These are phyloP conservation scores for Hydrotaea cyrtoneurina DNA, from an alignment of 2,888 invertebrate genomes.

Conservation along the genomic window DNA sequence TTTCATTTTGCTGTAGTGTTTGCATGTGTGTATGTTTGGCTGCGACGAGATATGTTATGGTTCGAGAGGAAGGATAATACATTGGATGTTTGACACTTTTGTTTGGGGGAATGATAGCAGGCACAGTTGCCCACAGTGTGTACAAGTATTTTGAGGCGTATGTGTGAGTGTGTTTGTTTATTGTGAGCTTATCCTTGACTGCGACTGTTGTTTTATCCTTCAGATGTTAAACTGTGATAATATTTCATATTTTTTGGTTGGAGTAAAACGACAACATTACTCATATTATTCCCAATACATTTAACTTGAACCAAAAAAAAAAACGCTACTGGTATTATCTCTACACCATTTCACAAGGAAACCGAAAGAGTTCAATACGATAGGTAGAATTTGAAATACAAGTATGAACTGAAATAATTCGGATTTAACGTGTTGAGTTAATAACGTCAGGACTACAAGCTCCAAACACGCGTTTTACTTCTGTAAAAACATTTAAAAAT, in stretches of 20 bases:
- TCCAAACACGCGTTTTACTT: too few relatives aligned
- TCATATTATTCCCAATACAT: conserved; percentile 38
- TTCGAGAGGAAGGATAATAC: too few relatives aligned
- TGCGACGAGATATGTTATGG: not conserved
- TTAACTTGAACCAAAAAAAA: conserved; percentile 21
- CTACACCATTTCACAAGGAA: not conserved
- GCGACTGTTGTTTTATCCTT: not conserved
- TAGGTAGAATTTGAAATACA: too few relatives aligned
- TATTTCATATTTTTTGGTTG: conserved; percentile 17
- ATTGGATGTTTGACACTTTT: not conserved
- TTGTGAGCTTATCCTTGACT: not conserved
- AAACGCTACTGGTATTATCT: not conserved
- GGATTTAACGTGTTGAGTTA: too few relatives aligned
- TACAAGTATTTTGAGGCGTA: not conserved
- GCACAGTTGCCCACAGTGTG: not conserved
- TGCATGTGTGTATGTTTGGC: conserved; percentile 21
- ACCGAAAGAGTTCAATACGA: too few relatives aligned
- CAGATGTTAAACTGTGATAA: conserved; percentile 29
- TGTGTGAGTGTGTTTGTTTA: conserved; percentile 28
- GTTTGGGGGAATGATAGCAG: not conserved
- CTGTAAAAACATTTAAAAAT: too few relatives aligned
- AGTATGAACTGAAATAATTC: too few relatives aligned
- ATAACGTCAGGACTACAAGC: too few relatives aligned
- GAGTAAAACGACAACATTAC: conserved; percentile 11
- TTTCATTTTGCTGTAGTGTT: not conserved